Conservation (phyloP, 2,888 invertebrate species). For the Periphyllus acericola region DNA sequence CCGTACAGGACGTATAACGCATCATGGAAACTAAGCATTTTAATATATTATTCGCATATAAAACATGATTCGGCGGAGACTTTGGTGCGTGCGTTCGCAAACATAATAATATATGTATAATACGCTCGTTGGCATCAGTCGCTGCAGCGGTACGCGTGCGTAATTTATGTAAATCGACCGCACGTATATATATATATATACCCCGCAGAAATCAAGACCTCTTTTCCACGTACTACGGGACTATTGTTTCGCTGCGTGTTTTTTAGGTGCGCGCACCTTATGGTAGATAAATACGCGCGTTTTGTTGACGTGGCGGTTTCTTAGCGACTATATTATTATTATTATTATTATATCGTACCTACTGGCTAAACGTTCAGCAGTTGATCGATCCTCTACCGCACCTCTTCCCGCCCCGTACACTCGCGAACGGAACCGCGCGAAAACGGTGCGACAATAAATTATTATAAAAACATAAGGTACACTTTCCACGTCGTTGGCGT, state of each 20-base stretch:
- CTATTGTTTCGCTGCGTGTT: background rate
- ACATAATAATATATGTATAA: background rate
- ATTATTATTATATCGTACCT: too few species aligned
- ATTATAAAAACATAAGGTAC: background rate
- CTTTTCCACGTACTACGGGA: background rate
- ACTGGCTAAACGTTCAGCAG: background rate
- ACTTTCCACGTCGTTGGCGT: background rate
- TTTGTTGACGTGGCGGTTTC: conserved; percentile 45
- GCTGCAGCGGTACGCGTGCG: background rate
- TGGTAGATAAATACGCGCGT: background rate
- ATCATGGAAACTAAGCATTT: too few species aligned
- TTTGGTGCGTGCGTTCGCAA: background rate
- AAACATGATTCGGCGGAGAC: too few species aligned
- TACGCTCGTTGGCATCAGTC: background rate
- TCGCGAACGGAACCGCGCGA: background rate
- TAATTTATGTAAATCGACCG: background rate
- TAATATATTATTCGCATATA: too few species aligned
- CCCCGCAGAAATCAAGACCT: background rate
- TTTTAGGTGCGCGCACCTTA: background rate
- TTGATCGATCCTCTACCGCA: conserved; percentile 11
- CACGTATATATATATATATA: too few species aligned
- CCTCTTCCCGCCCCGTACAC: background rate
- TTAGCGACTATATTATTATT: conserved; percentile 20
- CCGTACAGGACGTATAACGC: too few species aligned
- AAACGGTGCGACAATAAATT: background rate